Percentiles rank a stretch among this genome's conserved stretches.
These are phyloP conservation scores for Entomobrya multifasciata DNA, from an alignment of 2,888 invertebrate genomes.

Conservation along the genomic window DNA sequence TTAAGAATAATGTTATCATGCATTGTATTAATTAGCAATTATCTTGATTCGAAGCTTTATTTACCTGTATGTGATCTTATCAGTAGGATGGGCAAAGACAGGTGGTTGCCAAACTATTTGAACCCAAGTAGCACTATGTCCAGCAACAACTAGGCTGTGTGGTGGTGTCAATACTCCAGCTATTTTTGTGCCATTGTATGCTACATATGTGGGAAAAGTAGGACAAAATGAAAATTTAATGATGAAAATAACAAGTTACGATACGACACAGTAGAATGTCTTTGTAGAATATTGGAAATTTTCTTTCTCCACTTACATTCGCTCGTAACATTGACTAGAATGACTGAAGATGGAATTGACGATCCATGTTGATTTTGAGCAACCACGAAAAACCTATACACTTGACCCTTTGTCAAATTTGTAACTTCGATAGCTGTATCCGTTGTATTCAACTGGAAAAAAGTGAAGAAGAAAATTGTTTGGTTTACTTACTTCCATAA, in stretches of 20 bases:
- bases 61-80: constrained; percentile 88
- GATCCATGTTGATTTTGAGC: constrained; percentile 89
- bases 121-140: constrained; percentile 91
- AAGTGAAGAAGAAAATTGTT: not conserved
- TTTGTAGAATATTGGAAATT: not conserved
- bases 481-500: not conserved
- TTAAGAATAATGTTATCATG: too few relatives aligned
- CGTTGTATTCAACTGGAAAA: constrained; percentile 85
- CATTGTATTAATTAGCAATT: too few relatives aligned
- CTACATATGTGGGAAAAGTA: too few relatives aligned
- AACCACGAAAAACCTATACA: constrained; percentile 91
- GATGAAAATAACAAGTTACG: too few relatives aligned
- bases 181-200: constrained; percentile 82
- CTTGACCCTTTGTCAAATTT: constrained; percentile 85
- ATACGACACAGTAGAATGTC: too few relatives aligned
- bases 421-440: constrained; percentile 84
- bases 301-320: constrained; percentile 68
- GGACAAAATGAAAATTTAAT: too few relatives aligned
- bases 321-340: constrained; percentile 87
- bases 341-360: constrained; percentile 90
- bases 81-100: constrained; percentile 90
- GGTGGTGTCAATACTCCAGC: constrained; percentile 90
- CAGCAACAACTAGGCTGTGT: constrained; percentile 88
- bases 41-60: too few relatives aligned
- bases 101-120: constrained; percentile 93